Percentiles rank a stretch among this genome's conserved stretches.
Conservation (phyloP, 2,888 invertebrate species). For the Scaptomyza flava region DNA sequence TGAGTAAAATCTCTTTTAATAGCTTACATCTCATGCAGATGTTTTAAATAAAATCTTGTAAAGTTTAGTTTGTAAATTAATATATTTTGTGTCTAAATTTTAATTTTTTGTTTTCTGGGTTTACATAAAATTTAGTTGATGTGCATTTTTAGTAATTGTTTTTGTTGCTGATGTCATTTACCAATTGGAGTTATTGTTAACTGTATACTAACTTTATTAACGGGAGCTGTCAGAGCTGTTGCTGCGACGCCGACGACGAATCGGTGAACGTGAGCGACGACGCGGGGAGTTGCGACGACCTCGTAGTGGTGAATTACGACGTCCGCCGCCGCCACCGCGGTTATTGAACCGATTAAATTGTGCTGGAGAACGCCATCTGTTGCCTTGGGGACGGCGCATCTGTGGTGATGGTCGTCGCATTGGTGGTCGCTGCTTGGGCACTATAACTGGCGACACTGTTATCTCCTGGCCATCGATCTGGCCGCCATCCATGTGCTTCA, state of each 20-base stretch:
- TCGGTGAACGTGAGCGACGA: constrained; percentile 84
- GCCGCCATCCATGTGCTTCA: constrained; percentile 99
- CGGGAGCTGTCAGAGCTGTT: constrained; percentile 84
- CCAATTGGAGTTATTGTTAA: constrained; percentile 20
- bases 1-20: background rate
- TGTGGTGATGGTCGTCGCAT: constrained; percentile 82
- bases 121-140: constrained; percentile 43
- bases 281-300: constrained; percentile 80
- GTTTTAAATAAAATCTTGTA: background rate
- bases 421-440: constrained; percentile 86
- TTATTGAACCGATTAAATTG: constrained; percentile 82
- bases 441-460: constrained; percentile 96
- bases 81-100: constrained; percentile 45
- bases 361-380: constrained; percentile 84
- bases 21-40: background rate
- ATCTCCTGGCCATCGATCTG: constrained; percentile 98
- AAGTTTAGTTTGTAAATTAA: constrained; percentile 29
- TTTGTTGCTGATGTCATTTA: constrained; percentile 11
- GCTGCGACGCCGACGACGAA: constrained; percentile 83
- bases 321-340: constrained; percentile 78
- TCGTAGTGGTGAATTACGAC: constrained; percentile 79
- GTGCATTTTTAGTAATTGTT: constrained; percentile 22
- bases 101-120: constrained; percentile 33
- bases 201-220: constrained; percentile 25
- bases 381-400: constrained; percentile 81